Base-by-base conservation (phyloP, 1,140 invertebrate genomes). In the Batillaria attramentaria region DNA sequence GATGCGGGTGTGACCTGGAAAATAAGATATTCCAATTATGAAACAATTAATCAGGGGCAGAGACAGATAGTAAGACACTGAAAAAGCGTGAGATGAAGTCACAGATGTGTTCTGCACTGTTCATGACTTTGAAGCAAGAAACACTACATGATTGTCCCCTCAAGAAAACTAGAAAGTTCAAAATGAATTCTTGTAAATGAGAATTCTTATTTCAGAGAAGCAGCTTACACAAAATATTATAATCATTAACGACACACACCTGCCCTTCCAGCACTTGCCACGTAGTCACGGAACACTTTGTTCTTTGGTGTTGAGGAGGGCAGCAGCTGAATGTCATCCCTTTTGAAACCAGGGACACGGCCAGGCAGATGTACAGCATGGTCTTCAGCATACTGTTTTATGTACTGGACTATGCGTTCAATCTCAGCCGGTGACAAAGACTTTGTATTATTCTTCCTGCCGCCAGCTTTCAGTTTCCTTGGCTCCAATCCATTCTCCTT, bases 301-400 rank as follows among this genome's bases (percentile, higher is more conserved):
- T 39, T 96, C 0, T 94, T 95, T 86, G 93, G 97, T 87, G 93
- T 94, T 33, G 92, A 97, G 57, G 92, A 95, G 57, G 83, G 84
- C 42, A 85, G 69, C 16, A 87, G 50, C 28, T 78, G 69, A 4
- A 87, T 76, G 35, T 78, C 77, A 39, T 73, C 62, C n/a, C 76
- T 46, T 54, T 80, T 84, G 70, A 72, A 84, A 60, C 83, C 83
- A 70, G 83, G 85, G 8, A 83, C 62, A 70, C 84, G 37, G 31
- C 84, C 84, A n/a, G 81, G 81, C 20, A 86, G 74, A 6, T 72
- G 72, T 0, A 84, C 72, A 6, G 84, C 78, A 82, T 84, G 78
- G 35, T 79, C 77, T 46, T 68, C 75, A 3, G 84, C 83, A 79
- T 81, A 84, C 46, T 76, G 79, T 6, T 42, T 60, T 5, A 85